A percentile compares a stretch with the other conserved stretches of the same genome.
phyloP scores from a whole-genome alignment of 2,113 vertebrate species.

The Platichthys flesus region DNA sequence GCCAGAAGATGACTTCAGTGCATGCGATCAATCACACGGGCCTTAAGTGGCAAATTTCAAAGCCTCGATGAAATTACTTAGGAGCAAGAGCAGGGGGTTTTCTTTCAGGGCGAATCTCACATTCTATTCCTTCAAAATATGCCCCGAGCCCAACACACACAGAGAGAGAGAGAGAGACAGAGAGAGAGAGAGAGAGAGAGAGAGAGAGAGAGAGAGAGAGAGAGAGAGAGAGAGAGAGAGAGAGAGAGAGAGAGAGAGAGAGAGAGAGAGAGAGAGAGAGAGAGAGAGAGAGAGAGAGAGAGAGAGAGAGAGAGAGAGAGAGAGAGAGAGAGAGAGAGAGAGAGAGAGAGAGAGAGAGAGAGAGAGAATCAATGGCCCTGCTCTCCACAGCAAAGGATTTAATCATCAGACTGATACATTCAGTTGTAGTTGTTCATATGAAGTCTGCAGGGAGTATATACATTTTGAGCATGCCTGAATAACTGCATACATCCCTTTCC shows the following conservation, averaged over 20 bases:
- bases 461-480: slow-evolving; percentile 25
- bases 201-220: no score
- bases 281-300: no score
- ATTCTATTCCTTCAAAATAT: slow-evolving; percentile 40
- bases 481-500: slow-evolving; percentile 27
- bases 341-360: no score
- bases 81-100: slow-evolving; percentile 30
- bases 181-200: no score
- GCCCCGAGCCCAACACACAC: background rate
- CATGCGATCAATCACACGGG: slow-evolving; percentile 76
- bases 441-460: slow-evolving; percentile 19
- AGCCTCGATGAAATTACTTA: slow-evolving; percentile 69
- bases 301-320: no score
- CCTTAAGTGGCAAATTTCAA: slow-evolving; percentile 68
- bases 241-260: no score
- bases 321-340: no score
- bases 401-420: slow-evolving; percentile 57
- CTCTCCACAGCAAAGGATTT: slow-evolving; percentile 54
- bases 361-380: slow-evolving; percentile 6
- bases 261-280: no score
- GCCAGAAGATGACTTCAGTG: slow-evolving; percentile 65
- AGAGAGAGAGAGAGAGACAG: no score
- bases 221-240: no score
- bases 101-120: slow-evolving; percentile 45
- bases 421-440: slow-evolving; percentile 41